Evolutionary conservation across 2,113 vertebrate genomes (phyloP).

Genomic region (Guaruba guarouba): DNA sequence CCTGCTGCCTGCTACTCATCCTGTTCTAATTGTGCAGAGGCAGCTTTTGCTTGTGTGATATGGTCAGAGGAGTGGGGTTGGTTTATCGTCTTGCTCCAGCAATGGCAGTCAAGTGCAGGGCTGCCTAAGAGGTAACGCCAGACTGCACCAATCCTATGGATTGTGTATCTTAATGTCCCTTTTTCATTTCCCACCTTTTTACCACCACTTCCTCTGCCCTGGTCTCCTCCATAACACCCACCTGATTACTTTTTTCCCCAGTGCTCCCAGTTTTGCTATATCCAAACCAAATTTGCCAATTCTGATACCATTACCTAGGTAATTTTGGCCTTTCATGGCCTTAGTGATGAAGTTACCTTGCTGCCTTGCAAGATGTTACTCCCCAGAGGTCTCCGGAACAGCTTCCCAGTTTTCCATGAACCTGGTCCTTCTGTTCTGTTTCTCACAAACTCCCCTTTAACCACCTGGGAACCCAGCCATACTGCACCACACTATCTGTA

Average conservation of each 20-base stretch:
- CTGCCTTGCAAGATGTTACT: background rate
- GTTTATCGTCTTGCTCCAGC: background rate
- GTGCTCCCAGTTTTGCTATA: background rate
- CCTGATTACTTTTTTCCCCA: background rate
- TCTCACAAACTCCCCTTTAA: slow-evolving; percentile 19
- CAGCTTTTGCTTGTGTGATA: background rate
- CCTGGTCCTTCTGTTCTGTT: background rate
- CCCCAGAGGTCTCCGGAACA: background rate
- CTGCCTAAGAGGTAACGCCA: background rate
- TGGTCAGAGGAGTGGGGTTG: background rate
- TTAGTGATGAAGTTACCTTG: background rate
- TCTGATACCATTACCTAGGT: background rate
- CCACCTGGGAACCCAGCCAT: background rate
- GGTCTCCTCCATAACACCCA: background rate
- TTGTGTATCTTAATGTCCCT: background rate
- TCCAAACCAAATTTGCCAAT: background rate
- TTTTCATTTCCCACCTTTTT: background rate
- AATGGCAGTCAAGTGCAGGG: background rate
- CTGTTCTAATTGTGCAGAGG: background rate
- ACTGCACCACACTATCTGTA: background rate
- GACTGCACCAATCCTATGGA: accelerated
- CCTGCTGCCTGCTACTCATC: background rate
- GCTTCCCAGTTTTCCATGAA: background rate
- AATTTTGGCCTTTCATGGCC: background rate
- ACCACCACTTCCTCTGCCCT: background rate